Percentiles rank a stretch among this genome's conserved stretches.
Evolutionary conservation across 2,797 vertebrate genomes (phyloP).

Genomic region (Gallinago stenura): DNA sequence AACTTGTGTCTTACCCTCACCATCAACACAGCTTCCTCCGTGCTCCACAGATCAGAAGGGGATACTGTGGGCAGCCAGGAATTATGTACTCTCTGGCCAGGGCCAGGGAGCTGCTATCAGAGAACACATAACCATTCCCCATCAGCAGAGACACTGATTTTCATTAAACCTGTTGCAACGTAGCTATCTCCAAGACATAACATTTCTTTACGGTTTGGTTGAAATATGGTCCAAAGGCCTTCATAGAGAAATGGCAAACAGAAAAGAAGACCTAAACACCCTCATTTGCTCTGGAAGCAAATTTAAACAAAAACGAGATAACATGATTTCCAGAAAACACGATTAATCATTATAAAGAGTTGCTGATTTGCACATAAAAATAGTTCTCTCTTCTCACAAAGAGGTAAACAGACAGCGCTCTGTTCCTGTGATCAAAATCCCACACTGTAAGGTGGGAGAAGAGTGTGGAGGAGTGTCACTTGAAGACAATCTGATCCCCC

Average conservation of each 20-base stretch:
- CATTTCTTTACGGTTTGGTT: neutral
- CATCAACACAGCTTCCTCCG: neutral
- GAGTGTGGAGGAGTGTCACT: neutral
- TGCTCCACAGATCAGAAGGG: neutral
- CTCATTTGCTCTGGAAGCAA: neutral
- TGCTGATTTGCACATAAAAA: neutral
- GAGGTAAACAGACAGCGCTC: neutral
- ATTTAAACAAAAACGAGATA: neutral
- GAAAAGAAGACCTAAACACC: neutral
- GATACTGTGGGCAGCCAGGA: neutral
- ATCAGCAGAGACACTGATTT: neutral
- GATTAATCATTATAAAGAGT: neutral
- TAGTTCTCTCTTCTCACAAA: neutral
- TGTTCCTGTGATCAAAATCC: neutral
- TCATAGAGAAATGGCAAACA: neutral
- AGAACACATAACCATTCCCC: neutral
- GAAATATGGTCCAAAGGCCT: neutral
- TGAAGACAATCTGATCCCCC: neutral
- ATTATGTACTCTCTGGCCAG: neutral
- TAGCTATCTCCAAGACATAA: neutral
- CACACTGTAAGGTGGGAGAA: neutral
- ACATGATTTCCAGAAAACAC: neutral
- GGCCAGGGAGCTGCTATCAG: neutral
- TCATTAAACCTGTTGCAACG: neutral
- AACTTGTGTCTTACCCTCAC: neutral